These are phyloP conservation scores for Chesias legatella DNA, from an alignment of 2,888 invertebrate species.

Conservation along the genomic window DNA sequence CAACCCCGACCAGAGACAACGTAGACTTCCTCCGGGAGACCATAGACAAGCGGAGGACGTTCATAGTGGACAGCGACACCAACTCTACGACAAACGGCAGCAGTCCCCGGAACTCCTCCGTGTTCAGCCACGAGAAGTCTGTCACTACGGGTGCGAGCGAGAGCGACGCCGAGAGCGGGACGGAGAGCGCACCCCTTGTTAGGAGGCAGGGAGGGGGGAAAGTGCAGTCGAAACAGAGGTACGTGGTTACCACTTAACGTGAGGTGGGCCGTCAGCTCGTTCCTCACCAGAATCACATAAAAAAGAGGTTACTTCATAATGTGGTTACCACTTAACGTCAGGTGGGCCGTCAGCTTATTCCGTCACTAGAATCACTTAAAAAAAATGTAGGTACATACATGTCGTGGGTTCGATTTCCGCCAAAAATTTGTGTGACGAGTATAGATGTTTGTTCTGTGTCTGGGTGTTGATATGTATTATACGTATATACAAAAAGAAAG, in stretches of 20 bases:
- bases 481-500: too few species aligned
- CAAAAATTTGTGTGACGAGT: too few species aligned
- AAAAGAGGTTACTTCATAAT: constrained; percentile 14
- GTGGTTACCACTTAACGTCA: too few species aligned
- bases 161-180: constrained; percentile 68
- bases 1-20: constrained; percentile 65
- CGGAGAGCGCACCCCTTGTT: constrained; percentile 66
- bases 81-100: constrained; percentile 74
- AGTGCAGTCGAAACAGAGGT: constrained; percentile 61
- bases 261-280: too few species aligned
- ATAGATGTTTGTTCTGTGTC: too few species aligned
- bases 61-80: constrained; percentile 71
- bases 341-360: too few species aligned
- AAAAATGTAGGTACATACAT: too few species aligned
- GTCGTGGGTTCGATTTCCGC: too few species aligned
- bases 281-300: too few species aligned
- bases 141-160: constrained; percentile 63
- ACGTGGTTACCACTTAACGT: too few species aligned
- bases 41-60: constrained; percentile 67
- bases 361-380: too few species aligned
- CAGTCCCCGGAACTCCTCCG: constrained; percentile 70
- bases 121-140: constrained; percentile 66
- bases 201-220: constrained; percentile 48
- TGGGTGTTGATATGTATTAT: too few species aligned
- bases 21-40: constrained; percentile 54